Base-by-base conservation (phyloP, 1,140 invertebrate genomes). In the Drepana arcuata region DNA sequence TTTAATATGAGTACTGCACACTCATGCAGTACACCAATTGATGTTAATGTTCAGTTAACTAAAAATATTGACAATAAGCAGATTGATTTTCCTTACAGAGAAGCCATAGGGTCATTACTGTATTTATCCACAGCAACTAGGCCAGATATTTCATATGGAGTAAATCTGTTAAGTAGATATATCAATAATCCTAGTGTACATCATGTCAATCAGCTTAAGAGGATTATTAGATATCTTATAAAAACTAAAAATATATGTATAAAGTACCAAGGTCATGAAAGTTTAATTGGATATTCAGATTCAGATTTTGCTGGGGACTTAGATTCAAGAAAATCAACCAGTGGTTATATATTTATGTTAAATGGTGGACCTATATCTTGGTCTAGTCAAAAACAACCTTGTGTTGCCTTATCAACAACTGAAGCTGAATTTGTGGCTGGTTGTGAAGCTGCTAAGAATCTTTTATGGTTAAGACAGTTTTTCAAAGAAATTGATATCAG, bases 1-100 rank as follows among this genome's bases (percentile, higher is more conserved):
- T 49, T 49, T 49, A 26, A 28, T 47, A 48, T 52, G 48, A 35
- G 15, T 29, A 11, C 34, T 33, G 12, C 42, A 31, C 41, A 48
- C 34, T 29, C 48, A 16, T 13, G 11, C n/a, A 34, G 23, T 30
- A 47, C 45, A n/a, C 48, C 45, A 29, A 32, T 32, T 18, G 54
- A 57, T 46, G 28, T 26, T 7, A 46, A 46, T 45, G 38, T 51
- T 28, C 7, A 32, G 29, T 32, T 46, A 9, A 9, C 18, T 21
- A 51, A 43, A 14, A 46, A 35, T 16, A 1, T 40, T 2, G 25
- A 39, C 34, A 13, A 40, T 10, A 34, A 31, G 18, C 6, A 25
- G 33, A 10, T 35, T 10, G 21, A 44, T 23, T 50, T 45, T 37
- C 38, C 42, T 34, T 56, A 51, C 15, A 28, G 27, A 16, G 37